Evolutionary conservation across 30 jellyfish, hydroid and myxozoan species (phyloP).

Genomic region (Aurelia aurita): DNA sequence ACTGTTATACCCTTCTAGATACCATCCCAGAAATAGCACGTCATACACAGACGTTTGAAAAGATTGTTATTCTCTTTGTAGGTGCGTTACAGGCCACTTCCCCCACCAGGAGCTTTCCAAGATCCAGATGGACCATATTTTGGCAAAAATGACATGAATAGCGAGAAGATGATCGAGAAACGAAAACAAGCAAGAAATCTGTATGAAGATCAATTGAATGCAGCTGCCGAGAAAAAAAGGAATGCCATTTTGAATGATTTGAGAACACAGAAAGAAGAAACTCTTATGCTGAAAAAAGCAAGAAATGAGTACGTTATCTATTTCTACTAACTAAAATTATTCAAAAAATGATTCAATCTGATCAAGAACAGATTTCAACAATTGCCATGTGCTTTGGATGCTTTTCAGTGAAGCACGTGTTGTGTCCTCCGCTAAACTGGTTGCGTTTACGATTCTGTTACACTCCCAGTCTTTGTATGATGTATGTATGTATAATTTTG

Average conservation of each 20-base stretch:
- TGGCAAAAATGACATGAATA: conserved; percentile 75
- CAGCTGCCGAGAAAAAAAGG: conserved; percentile 81
- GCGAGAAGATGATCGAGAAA: conserved; percentile 70
- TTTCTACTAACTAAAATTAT: background rate
- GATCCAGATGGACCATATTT: conserved; percentile 84
- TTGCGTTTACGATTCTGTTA: too few relatives aligned
- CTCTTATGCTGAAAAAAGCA: conserved; percentile 78
- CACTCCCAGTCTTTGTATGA: too few relatives aligned
- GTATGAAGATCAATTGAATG: conserved; percentile 84
- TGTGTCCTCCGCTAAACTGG: too few relatives aligned
- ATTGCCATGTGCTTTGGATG: too few relatives aligned
- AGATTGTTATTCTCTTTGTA: background rate
- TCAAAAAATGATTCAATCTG: too few relatives aligned
- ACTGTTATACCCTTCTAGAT: too few relatives aligned
- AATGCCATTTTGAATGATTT: conserved; percentile 63
- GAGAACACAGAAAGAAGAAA: conserved; percentile 76
- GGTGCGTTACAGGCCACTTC: conserved; percentile 75
- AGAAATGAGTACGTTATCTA: conserved; percentile 76
- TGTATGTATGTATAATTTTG: too few relatives aligned
- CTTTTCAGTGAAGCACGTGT: too few relatives aligned
- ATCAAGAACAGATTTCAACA: too few relatives aligned
- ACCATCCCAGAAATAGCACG: too few relatives aligned
- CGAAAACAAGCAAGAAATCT: conserved; percentile 68
- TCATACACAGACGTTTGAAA: too few relatives aligned
- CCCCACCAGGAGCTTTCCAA: conserved; percentile 78